These are phyloP conservation scores for Sesia bembeciformis DNA, from an alignment of 2,888 invertebrate genomes.

Conservation along the genomic window DNA sequence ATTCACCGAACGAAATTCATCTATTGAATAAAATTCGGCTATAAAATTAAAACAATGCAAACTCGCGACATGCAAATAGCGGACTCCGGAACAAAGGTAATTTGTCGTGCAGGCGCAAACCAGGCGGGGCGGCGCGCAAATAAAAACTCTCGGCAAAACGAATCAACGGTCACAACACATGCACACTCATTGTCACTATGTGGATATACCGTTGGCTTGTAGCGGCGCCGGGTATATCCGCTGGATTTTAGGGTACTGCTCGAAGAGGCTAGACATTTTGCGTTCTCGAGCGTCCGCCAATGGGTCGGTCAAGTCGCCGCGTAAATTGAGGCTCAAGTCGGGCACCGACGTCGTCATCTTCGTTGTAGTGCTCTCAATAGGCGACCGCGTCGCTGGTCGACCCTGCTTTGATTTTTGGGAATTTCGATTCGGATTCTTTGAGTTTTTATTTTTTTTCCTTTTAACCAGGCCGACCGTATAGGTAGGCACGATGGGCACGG, in stretches of 20 bases:
- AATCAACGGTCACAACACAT: slow-evolving; percentile 44
- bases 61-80: slow-evolving; percentile 58
- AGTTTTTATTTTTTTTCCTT: slow-evolving; percentile 73
- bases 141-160: slow-evolving; percentile 40
- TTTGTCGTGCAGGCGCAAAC: slow-evolving; percentile 51
- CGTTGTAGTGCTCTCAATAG: slow-evolving; percentile 70
- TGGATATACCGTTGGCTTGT: slow-evolving; percentile 58
- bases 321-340: slow-evolving; percentile 58
- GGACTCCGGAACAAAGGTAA: slow-evolving; percentile 43
- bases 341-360: slow-evolving; percentile 36
- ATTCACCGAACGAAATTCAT: slow-evolving; percentile 25
- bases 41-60: slow-evolving; percentile 44
- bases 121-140: slow-evolving; percentile 29
- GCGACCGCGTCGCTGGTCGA: slow-evolving; percentile 69
- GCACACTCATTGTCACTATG: slow-evolving; percentile 25
- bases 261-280: slow-evolving; percentile 81
- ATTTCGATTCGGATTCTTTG: slow-evolving; percentile 66
- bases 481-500: slow-evolving; percentile 50
- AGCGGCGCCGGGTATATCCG: slow-evolving; percentile 82
- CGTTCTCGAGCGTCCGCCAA: slow-evolving; percentile 58
- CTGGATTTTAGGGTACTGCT: slow-evolving; percentile 84
- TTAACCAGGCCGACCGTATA: slow-evolving; percentile 63
- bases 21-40: slow-evolving; percentile 28
- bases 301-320: slow-evolving; percentile 52
- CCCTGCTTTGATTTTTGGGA: slow-evolving; percentile 68